A percentile compares a stretch with the other conserved stretches of the same genome.
Conservation (phyloP, 2,888 invertebrate species). For the Macroteleia sp. region DNA sequence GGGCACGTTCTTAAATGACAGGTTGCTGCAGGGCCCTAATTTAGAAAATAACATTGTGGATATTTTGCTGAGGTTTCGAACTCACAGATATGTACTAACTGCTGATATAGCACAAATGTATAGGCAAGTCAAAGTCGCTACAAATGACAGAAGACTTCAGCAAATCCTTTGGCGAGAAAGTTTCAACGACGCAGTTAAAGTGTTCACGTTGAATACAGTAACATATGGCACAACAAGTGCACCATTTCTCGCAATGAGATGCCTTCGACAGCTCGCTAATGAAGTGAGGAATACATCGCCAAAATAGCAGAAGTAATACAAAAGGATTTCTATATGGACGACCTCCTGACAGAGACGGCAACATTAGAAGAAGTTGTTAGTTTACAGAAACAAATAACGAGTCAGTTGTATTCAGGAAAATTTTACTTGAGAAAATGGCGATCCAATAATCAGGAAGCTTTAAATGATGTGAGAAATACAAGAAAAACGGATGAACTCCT, state of each 20-base stretch:
- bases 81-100: slow-evolving; percentile 18
- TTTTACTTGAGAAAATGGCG: slow-evolving; percentile 57
- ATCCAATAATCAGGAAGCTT: slow-evolving; percentile 11
- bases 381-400: slow-evolving; percentile 18
- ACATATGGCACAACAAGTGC: slow-evolving; percentile 11
- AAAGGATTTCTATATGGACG: slow-evolving; percentile 68
- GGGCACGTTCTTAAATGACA: too few species aligned
- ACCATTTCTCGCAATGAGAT: slow-evolving; percentile 29
- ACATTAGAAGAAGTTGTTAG: slow-evolving; percentile 52
- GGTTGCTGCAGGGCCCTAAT: slow-evolving; percentile 5
- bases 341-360: slow-evolving; percentile 2
- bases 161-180: slow-evolving; percentile 9
- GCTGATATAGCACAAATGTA: slow-evolving; percentile 16
- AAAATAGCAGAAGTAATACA: slow-evolving; percentile 36
- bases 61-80: slow-evolving; percentile 8
- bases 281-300: neutral
- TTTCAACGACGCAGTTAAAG: neutral
- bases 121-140: slow-evolving; percentile 4
- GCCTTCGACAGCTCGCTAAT: slow-evolving; percentile 1
- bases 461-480: neutral
- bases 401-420: too few species aligned
- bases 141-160: neutral
- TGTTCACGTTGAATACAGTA: too few species aligned
- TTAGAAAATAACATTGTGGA: slow-evolving; percentile 3
- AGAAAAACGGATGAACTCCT: slow-evolving; percentile 25